Evolutionary conservation across 2,797 vertebrate genomes (phyloP), one percentile per base, ranked within the genome.

Genomic region (Sebastes dallii): DNA sequence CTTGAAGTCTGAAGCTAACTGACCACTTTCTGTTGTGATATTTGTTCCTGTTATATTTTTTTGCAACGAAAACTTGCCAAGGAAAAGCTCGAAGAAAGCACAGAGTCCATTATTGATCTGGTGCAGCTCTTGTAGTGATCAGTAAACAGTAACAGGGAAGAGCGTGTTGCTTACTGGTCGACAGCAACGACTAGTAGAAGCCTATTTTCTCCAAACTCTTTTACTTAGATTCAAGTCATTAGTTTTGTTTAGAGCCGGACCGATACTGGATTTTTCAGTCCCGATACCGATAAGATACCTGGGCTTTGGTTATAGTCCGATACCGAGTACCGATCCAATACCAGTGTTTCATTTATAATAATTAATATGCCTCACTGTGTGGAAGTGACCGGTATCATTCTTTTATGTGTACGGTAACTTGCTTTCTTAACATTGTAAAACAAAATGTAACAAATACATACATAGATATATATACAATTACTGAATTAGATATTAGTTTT

Each of bases 31-130:
- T 67, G 46, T 68, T 22, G 34, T 72, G 66, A 69, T 42, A 69
- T 39, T 36, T 77, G 52, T 74, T 64, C 16, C 25, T 32, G 54
- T 76, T 82, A 36, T 69, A 34, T 65, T 78, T 52, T 39, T 18
- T 69, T 14, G 5, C 22, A 60, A 46, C 5, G 5, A 55, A 65
- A 67, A 80, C 50, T 30, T 68, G 56, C 55, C 11, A 67, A 25
- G 20, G 18, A 70, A 70, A 56, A 56, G 29, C 62, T 65, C 29
- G 2, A 65, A 60, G 16, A 56, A 22, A 77, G 25, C 65, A 14
- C 59, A 55, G 34, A 71, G 36, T 72, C 56, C 3, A 2, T n/a
- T 77, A 54, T 60, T 69, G 61, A 72, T 75, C 22, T 4, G 7
- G 13, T 34, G 56, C 55, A 58, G 32, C 54, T 62, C 36, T 42